A percentile compares a stretch with the other conserved stretches of the same genome.
Evolutionary conservation across 2,113 vertebrate species (phyloP).

Genomic region (Illadopsis cleaveri): DNA sequence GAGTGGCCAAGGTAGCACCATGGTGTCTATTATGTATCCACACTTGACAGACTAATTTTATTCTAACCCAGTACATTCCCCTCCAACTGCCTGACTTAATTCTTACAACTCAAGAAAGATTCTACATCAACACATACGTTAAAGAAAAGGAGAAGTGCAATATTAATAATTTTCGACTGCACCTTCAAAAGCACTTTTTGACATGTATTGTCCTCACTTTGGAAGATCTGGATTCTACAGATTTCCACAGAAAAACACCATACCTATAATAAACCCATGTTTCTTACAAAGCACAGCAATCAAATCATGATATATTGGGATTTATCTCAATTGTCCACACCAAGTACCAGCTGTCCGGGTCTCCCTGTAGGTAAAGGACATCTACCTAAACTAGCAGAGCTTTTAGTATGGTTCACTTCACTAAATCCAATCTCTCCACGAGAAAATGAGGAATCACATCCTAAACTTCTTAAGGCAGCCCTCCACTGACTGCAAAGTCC

Average conservation of each 20-base stretch:
- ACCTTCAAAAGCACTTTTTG: not conserved
- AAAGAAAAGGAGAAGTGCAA: not conserved
- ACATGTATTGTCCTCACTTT: not conserved
- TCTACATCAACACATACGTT: rapidly evolving
- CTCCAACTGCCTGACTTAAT: not conserved
- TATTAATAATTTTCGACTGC: not conserved
- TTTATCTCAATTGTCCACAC: not conserved
- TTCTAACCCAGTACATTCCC: not conserved
- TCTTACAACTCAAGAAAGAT: not conserved
- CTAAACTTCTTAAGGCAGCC: not conserved
- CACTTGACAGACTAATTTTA: not conserved
- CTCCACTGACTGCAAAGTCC: not conserved
- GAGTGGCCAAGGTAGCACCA: not conserved
- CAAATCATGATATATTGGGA: rapidly evolving
- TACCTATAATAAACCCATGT: rapidly evolving
- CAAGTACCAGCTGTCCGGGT: not conserved
- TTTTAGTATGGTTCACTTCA: not conserved
- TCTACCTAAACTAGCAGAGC: not conserved
- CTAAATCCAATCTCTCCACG: not conserved
- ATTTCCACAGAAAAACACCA: not conserved
- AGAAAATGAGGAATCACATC: not conserved
- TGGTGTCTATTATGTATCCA: not conserved
- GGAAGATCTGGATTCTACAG: not conserved
- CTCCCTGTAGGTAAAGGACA: not conserved
- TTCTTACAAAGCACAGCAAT: not conserved